These are phyloP conservation scores for Aphaenogaster rudis DNA, from an alignment of 1,140 invertebrate genomes.

Conservation along the genomic window DNA sequence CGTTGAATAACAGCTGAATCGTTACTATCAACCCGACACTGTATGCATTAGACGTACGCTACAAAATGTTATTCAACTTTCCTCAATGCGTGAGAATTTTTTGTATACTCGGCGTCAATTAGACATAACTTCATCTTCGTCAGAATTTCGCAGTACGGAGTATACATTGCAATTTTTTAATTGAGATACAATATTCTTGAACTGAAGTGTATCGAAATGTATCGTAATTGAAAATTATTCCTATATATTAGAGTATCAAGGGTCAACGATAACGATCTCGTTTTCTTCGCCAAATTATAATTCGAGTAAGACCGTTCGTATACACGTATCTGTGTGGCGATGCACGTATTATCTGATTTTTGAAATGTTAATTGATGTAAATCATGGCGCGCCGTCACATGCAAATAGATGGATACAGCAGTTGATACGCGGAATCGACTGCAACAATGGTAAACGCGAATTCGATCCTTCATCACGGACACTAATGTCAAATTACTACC, in stretches of 20 bases:
- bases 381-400: constrained; percentile 43
- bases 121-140: neutral
- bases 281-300: neutral
- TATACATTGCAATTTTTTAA: neutral
- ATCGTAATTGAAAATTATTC: neutral
- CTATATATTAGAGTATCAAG: neutral
- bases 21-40: constrained; percentile 58
- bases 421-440: constrained; percentile 65
- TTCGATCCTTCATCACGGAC: constrained; percentile 77
- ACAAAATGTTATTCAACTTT: constrained; percentile 31
- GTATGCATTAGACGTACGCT: constrained; percentile 34
- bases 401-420: constrained; percentile 48
- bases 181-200: neutral
- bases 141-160: neutral
- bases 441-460: constrained; percentile 71
- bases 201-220: constrained; percentile 3
- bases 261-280: neutral
- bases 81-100: neutral
- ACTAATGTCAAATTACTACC: constrained; percentile 80
- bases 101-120: neutral
- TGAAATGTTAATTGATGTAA: constrained; percentile 57
- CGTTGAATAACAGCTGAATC: constrained; percentile 75
- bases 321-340: neutral
- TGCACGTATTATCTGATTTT: constrained; percentile 44
- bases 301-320: neutral